These are phyloP conservation scores for Choloepus didactylus DNA, from an alignment of 2,797 vertebrate genomes.

Conservation along the genomic window DNA sequence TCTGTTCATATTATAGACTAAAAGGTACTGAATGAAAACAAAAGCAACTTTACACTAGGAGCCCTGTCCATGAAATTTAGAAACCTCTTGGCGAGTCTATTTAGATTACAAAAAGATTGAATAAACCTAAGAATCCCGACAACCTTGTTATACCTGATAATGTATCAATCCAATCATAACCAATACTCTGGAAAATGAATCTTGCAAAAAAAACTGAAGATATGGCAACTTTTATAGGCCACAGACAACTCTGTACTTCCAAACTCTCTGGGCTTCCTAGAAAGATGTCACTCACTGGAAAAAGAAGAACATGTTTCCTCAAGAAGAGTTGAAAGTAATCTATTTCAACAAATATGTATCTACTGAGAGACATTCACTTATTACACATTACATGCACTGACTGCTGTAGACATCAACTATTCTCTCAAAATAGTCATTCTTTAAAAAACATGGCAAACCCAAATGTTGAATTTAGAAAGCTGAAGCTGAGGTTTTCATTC, in stretches of 20 bases:
- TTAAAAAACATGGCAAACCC: slow-evolving; percentile 53
- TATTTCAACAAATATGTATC: slow-evolving; percentile 6
- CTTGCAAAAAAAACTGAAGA: not conserved
- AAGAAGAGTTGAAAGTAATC: slow-evolving; percentile 8
- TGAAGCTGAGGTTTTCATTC: slow-evolving; percentile 62
- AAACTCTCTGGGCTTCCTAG: slow-evolving; percentile 51
- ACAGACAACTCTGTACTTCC: not conserved
- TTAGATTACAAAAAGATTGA: not conserved
- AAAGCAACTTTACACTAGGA: not conserved
- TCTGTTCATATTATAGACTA: not conserved
- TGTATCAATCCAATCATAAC: not conserved
- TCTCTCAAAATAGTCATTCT: slow-evolving; percentile 38
- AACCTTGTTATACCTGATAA: not conserved
- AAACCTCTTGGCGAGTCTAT: not conserved
- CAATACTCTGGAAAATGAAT: not conserved
- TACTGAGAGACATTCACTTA: slow-evolving; percentile 11
- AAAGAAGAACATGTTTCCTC: slow-evolving; percentile 7
- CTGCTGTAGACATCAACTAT: not conserved
- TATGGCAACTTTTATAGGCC: not conserved
- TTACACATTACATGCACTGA: not conserved
- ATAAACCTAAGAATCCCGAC: not conserved
- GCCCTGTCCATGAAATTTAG: not conserved
- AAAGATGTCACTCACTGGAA: slow-evolving; percentile 24
- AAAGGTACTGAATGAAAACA: not conserved
- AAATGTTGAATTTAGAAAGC: slow-evolving; percentile 52